phyloP scores from a whole-genome alignment of 2,888 invertebrate species.

The Oligia latruncula region DNA sequence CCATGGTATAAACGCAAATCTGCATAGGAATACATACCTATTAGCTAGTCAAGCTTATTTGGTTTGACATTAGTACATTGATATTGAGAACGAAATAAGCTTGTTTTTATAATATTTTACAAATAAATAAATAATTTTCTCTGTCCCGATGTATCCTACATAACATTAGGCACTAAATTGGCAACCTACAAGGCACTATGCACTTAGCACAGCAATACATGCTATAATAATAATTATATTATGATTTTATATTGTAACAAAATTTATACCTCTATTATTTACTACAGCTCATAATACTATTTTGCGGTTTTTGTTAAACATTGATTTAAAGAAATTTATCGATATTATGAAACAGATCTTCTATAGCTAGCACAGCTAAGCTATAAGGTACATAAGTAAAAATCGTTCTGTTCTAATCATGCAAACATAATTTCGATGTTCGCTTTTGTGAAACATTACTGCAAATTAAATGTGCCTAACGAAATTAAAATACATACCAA shows the following conservation, averaged over 20 bases:
- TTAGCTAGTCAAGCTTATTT: constrained; percentile 54
- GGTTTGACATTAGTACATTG: constrained; percentile 43
- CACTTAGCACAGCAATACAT: constrained; percentile 89
- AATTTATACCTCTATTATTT: constrained; percentile 71
- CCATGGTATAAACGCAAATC: constrained; percentile 29
- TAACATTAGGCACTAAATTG: constrained; percentile 90
- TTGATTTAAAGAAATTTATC: constrained; percentile 27
- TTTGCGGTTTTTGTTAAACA: constrained; percentile 33
- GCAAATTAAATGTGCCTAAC: constrained; percentile 59
- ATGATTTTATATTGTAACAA: constrained; percentile 76
- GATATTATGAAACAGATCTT: constrained; percentile 28
- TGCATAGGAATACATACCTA: constrained; percentile 38
- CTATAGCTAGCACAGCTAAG: constrained; percentile 27
- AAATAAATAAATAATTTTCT: constrained; percentile 73
- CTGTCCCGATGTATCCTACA: constrained; percentile 76
- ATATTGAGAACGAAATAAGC: constrained; percentile 44
- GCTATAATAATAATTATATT: constrained; percentile 78
- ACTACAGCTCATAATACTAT: constrained; percentile 69
- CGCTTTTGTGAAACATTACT: constrained; percentile 6
- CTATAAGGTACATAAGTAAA: constrained; percentile 15
- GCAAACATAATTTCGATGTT: constrained; percentile 12
- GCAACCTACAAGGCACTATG: constrained; percentile 91
- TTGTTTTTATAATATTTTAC: constrained; percentile 58
- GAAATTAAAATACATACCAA: constrained; percentile 63
- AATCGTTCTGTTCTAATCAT: constrained; percentile 7